Percentiles rank a stretch among this genome's conserved stretches.
phyloP scores from a whole-genome alignment of 2,888 invertebrate species.

The Hyposoter dolosus region DNA sequence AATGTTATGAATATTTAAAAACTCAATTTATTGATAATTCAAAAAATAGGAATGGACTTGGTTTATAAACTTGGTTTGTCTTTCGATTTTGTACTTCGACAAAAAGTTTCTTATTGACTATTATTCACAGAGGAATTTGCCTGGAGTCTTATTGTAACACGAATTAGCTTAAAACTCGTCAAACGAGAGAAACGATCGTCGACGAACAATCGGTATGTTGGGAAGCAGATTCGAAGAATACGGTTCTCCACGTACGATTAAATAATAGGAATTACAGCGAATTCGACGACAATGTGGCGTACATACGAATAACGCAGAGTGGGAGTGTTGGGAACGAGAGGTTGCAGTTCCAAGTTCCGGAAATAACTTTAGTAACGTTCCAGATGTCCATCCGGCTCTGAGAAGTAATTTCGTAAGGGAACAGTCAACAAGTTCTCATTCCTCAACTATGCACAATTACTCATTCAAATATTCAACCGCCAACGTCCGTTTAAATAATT shows the following conservation, averaged over 20 bases:
- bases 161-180: background rate
- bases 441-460: background rate
- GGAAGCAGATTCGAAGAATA: conserved; percentile 4
- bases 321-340: conserved; percentile 65
- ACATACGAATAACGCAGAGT: conserved; percentile 43
- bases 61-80: background rate
- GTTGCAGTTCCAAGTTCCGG: conserved; percentile 74
- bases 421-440: conserved; percentile 26
- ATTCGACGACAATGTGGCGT: conserved; percentile 59
- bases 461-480: background rate
- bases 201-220: background rate
- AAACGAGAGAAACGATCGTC: background rate
- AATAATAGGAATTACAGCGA: conserved; percentile 39
- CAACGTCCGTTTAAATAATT: background rate
- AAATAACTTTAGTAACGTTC: conserved; percentile 80
- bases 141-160: background rate
- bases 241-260: background rate
- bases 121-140: background rate
- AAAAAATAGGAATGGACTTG: background rate
- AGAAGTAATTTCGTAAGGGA: conserved; percentile 48
- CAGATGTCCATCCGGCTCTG: conserved; percentile 72
- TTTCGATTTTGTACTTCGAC: background rate
- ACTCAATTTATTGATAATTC: background rate
- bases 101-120: background rate
- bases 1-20: background rate